A percentile compares a stretch with the other conserved stretches of the same genome.
Conservation (phyloP, 2,888 invertebrate genomes). For the Thecocarcelia acutangulata region DNA sequence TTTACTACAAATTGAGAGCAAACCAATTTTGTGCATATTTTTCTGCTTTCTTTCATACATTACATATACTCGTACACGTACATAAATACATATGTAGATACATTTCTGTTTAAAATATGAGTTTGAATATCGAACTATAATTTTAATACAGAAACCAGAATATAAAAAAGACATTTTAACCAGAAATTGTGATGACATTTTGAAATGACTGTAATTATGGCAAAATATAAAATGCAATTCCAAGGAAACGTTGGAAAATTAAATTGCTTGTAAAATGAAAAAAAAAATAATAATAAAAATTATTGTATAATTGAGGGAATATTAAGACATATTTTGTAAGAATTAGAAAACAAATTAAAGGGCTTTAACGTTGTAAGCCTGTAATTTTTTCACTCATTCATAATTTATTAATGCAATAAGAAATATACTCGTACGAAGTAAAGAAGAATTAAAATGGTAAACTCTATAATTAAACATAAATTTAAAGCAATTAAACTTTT, state of each 20-base stretch:
- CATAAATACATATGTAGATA: too few species aligned
- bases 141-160: not conserved
- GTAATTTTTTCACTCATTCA: too few species aligned
- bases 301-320: slow-evolving; percentile 7
- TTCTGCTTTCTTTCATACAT: not conserved
- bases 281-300: too few species aligned
- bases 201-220: slow-evolving; percentile 42
- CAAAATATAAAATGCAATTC: slow-evolving; percentile 16
- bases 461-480: too few species aligned
- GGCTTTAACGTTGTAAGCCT: too few species aligned
- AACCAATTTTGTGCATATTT: not conserved
- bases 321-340: not conserved
- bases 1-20: slow-evolving; percentile 25
- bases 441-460: too few species aligned
- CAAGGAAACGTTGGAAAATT: not conserved
- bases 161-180: slow-evolving; percentile 9
- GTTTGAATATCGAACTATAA: slow-evolving; percentile 28
- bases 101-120: slow-evolving; percentile 18
- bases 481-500: too few species aligned
- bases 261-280: slow-evolving; percentile 12
- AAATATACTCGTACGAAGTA: too few species aligned
- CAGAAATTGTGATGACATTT: slow-evolving; percentile 42
- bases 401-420: too few species aligned
- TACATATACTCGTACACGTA: too few species aligned
- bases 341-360: not conserved